Conservation (phyloP, 2,797 vertebrate genomes). For the Picus viridis region DNA sequence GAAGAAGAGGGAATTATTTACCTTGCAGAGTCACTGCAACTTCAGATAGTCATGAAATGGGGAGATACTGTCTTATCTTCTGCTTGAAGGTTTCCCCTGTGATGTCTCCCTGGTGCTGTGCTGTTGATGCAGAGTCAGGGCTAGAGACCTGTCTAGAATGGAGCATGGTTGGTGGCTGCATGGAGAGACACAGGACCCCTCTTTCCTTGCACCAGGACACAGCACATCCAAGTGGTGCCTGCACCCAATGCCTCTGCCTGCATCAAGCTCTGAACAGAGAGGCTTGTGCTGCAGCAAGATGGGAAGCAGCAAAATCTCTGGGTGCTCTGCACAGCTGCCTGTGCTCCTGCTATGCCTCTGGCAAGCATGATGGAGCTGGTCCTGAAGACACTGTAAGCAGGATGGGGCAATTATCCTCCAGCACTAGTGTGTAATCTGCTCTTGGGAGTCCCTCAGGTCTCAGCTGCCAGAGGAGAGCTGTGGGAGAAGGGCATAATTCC, state of each 20-base stretch:
- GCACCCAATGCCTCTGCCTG: neutral
- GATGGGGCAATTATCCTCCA: neutral
- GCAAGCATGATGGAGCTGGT: neutral
- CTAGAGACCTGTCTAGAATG: neutral
- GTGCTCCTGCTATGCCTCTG: neutral
- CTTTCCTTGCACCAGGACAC: neutral
- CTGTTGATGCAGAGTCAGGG: neutral
- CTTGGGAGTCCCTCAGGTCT: neutral
- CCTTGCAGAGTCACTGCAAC: neutral
- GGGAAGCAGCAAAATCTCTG: neutral
- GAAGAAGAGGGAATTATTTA: neutral
- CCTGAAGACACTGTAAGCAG: neutral
- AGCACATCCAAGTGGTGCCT: neutral
- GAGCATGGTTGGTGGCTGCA: neutral
- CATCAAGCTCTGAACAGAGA: rapidly evolving
- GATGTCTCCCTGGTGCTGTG: neutral
- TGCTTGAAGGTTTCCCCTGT: neutral
- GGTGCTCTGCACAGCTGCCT: neutral
- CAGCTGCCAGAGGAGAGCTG: neutral
- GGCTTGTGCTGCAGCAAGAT: neutral
- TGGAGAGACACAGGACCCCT: neutral
- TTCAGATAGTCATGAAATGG: neutral
- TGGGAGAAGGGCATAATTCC: neutral
- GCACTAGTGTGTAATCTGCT: neutral
- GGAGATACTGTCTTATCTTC: neutral